Evolutionary conservation across 2,797 vertebrate species (phyloP), one percentile per base, ranked within the genome.

Genomic region (Phaenicophaeus curvirostris): DNA sequence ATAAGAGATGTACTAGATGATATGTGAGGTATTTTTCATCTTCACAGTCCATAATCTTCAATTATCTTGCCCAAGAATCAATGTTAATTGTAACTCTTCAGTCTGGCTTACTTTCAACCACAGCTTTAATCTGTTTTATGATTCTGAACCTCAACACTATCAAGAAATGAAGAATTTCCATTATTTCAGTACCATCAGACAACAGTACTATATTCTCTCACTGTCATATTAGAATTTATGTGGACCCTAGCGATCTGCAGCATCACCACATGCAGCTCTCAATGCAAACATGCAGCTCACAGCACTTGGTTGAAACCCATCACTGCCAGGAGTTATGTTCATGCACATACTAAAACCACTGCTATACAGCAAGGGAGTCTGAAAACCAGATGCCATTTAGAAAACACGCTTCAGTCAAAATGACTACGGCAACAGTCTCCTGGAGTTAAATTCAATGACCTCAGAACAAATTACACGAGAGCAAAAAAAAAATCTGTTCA

Each of bases 361-460:
- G 67, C 88, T 82, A 84, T 31, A 73, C 78, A 85, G 77, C 73
- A 76, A 39, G 55, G 39, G 41, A 53, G 51, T 87, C 20, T 76
- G 72, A 91, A 94, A 85, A 83, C 13, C 73, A 68, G 7, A 79
- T 82, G 71, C 50, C 66, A 89, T 82, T 94, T 75, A 85, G 53
- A 89, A 95, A 96, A 94, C 15, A 73, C 57, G 73, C 67, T 95
- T 91, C 78, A 73, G 75, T 80, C 39, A 85, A 88, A 97, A 86
- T 62, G 33, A 93, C 73, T 81, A 41, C 57, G 3, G 16, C 66
- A 80, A 27, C 30, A 77, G 63, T 59, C 86, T 85, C 85, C 65
- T 82, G 63, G 84, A 94, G 91, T 75, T 94, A 92, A 91, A 95
- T 80, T 93, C 88, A 90, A 90, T 66, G 83, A 90, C 51, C 57